Base-by-base conservation (phyloP, 1,140 invertebrate species). In the Drosophila santomea region DNA sequence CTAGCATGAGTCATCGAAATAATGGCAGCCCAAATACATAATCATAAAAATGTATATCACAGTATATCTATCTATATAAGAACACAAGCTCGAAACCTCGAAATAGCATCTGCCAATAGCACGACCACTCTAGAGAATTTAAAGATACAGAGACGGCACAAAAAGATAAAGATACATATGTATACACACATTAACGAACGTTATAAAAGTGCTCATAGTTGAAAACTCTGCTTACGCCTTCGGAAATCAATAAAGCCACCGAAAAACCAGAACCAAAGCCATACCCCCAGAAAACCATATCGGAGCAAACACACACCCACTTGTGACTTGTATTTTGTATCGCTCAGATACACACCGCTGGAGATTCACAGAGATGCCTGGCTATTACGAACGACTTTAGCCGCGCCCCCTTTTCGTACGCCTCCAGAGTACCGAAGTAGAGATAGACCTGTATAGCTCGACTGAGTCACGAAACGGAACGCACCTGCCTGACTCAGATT, bases 401-500 rank as follows among this genome's bases (percentile, higher is more conserved):
- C 12, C 73, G 66, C 48, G 62, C 60, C 80, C 48, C 43, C 62
- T n/a, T 43, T 28, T 23, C 14, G 12, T 43, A 48, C 50, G 28
- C 36, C 61, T n/a, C 14, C 28, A 55, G 43, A 47, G 25, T 35
- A 41, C 35, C n/a, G 8, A 45, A 44, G 25, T 15, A 54, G 36
- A 55, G 8, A 47, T 63, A 72, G 11, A 28, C 8, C 64, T n/a
- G 8, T 32, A 35, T 7, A 54, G 2, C 36, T 55, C 4, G 6
- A 14, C 52, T 78, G 51, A 60, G 47, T 47, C 50, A 56, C 44
- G 11, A 14, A 39, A 39, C 32, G 59, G 52, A 51, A 48, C 62
- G 59, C 74, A 86, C 83, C 78, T 77, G 56, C 28, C 77, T 82
- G 74, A 83, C 47, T 88, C 79, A 73, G 81, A 75, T 81, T 81